phyloP scores from a whole-genome alignment of 2,113 vertebrate species.

The Craseonycteris thonglongyai region DNA sequence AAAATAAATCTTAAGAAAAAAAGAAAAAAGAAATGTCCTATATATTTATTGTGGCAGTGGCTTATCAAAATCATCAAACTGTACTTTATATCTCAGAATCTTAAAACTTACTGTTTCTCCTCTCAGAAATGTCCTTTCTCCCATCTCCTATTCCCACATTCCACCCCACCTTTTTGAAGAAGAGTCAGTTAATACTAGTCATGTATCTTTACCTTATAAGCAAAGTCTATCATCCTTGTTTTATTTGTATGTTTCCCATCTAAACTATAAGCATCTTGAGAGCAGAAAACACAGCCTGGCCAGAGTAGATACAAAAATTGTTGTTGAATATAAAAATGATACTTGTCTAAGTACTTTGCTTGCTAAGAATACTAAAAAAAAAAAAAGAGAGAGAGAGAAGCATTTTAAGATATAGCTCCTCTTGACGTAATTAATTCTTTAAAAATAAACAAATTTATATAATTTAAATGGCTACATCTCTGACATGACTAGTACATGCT shows the following conservation, averaged over 20 bases:
- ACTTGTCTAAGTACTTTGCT: not conserved
- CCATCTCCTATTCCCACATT: not conserved
- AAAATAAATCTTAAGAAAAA: too few species aligned
- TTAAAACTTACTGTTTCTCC: not conserved
- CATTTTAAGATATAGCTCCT: constrained; percentile 9
- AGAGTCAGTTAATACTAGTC: not conserved
- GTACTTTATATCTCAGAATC: not conserved
- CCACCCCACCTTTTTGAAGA: not conserved
- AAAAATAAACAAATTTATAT: constrained; percentile 11
- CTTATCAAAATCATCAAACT: not conserved
- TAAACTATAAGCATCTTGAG: not conserved
- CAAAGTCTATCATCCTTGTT: not conserved
- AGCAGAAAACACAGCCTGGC: not conserved
- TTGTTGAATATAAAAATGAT: not conserved
- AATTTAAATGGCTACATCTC: not conserved
- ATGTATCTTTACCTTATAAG: not conserved
- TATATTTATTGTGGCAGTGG: not conserved
- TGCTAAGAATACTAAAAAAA: not conserved
- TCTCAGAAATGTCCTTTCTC: not conserved
- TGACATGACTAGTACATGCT: not conserved
- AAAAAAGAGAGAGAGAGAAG: not conserved
- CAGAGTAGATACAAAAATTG: not conserved
- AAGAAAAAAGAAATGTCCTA: not conserved
- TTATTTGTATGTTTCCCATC: not conserved
- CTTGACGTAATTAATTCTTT: constrained; percentile 24